Conservation (phyloP, 2,797 vertebrate genomes). For the Lemur catta region DNA sequence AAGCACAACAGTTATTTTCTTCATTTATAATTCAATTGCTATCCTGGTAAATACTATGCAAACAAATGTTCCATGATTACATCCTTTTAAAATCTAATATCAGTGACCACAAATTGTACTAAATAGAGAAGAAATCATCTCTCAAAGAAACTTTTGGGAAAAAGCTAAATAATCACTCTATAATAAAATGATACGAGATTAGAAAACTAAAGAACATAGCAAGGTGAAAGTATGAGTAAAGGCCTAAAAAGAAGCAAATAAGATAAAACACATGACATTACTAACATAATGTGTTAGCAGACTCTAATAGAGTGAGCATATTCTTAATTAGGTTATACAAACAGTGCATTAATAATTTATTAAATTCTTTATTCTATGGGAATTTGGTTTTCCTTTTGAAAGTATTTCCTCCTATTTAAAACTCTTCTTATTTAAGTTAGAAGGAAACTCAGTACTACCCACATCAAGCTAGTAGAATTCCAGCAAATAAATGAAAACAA, state of each 20-base stretch:
- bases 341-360: conserved; percentile 25
- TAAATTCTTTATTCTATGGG: neutral
- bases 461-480: neutral
- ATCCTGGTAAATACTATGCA: neutral
- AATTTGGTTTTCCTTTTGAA: conserved; percentile 35
- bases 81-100: conserved; percentile 3
- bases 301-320: neutral
- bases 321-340: conserved; percentile 39
- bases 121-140: neutral
- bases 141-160: neutral
- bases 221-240: neutral
- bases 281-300: neutral
- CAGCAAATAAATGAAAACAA: conserved; percentile 64
- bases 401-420: conserved; percentile 68
- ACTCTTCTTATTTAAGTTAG: conserved; percentile 38
- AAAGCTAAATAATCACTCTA: neutral
- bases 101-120: neutral
- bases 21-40: conserved; percentile 19
- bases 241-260: neutral
- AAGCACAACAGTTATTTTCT: neutral
- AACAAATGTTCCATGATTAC: neutral
- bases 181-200: neutral
- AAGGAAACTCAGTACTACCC: neutral
- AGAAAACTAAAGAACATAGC: neutral
- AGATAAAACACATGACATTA: neutral